Conservation (phyloP, 2,888 invertebrate genomes). For the Ypsolopha sequella region DNA sequence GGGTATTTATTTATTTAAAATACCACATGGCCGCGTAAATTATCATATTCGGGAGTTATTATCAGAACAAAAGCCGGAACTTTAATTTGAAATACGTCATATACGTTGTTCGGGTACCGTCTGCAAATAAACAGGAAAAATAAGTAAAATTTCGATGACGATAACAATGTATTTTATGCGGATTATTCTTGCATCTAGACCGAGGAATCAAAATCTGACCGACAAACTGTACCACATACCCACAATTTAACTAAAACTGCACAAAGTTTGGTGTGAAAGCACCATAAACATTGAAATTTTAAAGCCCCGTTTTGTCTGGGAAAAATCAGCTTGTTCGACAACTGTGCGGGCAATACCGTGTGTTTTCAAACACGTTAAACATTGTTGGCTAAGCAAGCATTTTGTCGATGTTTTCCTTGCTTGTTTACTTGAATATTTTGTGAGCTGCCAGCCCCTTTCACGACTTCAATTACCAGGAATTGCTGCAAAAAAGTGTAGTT, state of each 20-base stretch:
- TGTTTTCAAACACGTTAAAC: constrained; percentile 37
- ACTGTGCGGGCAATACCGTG: constrained; percentile 45
- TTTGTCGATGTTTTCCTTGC: constrained; percentile 38
- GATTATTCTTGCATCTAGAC: too few relatives aligned
- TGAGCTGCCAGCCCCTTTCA: background rate
- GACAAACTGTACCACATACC: too few relatives aligned
- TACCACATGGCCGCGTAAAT: too few relatives aligned
- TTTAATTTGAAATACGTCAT: too few relatives aligned
- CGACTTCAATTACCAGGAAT: background rate
- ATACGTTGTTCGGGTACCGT: too few relatives aligned
- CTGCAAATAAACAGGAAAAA: too few relatives aligned
- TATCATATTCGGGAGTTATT: too few relatives aligned
- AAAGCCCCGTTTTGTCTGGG: constrained; percentile 53
- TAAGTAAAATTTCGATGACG: too few relatives aligned
- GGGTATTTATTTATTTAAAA: too few relatives aligned
- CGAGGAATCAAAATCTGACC: too few relatives aligned
- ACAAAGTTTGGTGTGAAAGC: background rate
- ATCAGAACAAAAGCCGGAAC: too few relatives aligned
- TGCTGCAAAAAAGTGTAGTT: constrained; percentile 11
- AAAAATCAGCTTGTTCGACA: constrained; percentile 56
- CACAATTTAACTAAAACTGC: constrained; percentile 32
- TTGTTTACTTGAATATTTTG: constrained; percentile 35
- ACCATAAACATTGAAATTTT: constrained; percentile 3
- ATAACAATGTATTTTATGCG: too few relatives aligned
- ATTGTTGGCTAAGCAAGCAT: constrained; percentile 28